Evolutionary conservation across 1,140 invertebrate species (phyloP).

Genomic region (Lanistes nyassanus): DNA sequence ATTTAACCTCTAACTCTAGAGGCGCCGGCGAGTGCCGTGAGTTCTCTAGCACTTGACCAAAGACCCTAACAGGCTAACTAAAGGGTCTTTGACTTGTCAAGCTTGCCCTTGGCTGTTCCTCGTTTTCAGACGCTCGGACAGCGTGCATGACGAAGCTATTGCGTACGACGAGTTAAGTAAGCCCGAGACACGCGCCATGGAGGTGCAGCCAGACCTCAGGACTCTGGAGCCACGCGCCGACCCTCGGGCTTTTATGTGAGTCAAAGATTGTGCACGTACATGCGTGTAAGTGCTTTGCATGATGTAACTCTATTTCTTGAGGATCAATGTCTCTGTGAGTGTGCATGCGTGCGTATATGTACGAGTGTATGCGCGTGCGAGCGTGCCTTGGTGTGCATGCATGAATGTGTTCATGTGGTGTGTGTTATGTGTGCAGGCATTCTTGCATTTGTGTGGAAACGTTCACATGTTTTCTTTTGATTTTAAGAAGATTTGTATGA

Average conservation of each 20-base stretch:
- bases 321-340: not conserved
- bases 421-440: not conserved
- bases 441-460: not conserved
- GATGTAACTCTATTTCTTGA: not conserved
- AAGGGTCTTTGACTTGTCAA: too few relatives aligned
- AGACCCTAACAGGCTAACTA: too few relatives aligned
- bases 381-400: not conserved
- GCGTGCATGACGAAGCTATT: constrained; percentile 28
- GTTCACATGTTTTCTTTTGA: not conserved
- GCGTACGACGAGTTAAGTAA: constrained; percentile 36
- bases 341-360: not conserved
- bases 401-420: not conserved
- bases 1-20: too few relatives aligned
- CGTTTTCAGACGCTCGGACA: constrained; percentile 26
- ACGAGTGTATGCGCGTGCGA: not conserved
- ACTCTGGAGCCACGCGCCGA: constrained; percentile 34
- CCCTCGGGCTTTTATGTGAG: constrained; percentile 35
- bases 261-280: not conserved
- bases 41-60: too few relatives aligned
- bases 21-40: too few relatives aligned
- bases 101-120: not conserved
- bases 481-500: not conserved
- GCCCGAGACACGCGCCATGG: constrained; percentile 33
- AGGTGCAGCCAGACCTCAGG: constrained; percentile 37
- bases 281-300: not conserved